A percentile compares a stretch with the other conserved stretches of the same genome.
Evolutionary conservation across 2,113 vertebrate genomes (phyloP).

Genomic region (Cebidichthys violaceus): DNA sequence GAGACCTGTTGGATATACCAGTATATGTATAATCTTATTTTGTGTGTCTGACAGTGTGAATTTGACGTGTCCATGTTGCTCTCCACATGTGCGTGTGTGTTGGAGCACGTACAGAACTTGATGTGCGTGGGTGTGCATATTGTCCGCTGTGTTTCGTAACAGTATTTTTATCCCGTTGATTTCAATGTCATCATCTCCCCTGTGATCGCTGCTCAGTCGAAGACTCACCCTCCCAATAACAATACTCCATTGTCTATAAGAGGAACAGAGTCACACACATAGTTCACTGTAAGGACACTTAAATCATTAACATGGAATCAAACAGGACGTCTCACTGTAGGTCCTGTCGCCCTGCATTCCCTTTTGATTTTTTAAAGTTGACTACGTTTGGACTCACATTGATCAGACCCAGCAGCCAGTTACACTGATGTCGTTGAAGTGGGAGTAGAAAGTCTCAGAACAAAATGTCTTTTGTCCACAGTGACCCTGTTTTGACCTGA

Average conservation of each 20-base stretch:
- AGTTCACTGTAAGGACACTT: constrained; percentile 70
- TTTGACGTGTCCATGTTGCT: constrained; percentile 7
- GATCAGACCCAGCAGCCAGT: constrained; percentile 29
- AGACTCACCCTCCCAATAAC: constrained; percentile 59
- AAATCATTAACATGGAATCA: constrained; percentile 46
- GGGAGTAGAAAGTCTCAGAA: constrained; percentile 21
- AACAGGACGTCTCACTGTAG: constrained; percentile 21
- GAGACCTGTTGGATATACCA: not conserved
- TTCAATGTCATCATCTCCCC: constrained; percentile 71
- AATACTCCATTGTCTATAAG: constrained; percentile 75
- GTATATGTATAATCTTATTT: not conserved
- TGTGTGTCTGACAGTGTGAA: not conserved
- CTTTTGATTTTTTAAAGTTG: constrained; percentile 15
- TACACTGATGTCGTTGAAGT: constrained; percentile 1
- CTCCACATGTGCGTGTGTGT: constrained; percentile 4
- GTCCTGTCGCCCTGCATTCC: constrained; percentile 41
- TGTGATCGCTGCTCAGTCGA: constrained; percentile 47
- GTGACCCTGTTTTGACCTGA: constrained; percentile 23
- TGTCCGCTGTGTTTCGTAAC: constrained; percentile 27
- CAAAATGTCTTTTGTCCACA: constrained; percentile 50
- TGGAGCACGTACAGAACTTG: not conserved
- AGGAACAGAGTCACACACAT: constrained; percentile 59
- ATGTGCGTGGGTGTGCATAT: constrained; percentile 16
- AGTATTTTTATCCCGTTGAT: constrained; percentile 47
- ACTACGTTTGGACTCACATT: constrained; percentile 12